phyloP scores from a whole-genome alignment of 1,140 invertebrate species.

The Aphaenogaster floridana region DNA sequence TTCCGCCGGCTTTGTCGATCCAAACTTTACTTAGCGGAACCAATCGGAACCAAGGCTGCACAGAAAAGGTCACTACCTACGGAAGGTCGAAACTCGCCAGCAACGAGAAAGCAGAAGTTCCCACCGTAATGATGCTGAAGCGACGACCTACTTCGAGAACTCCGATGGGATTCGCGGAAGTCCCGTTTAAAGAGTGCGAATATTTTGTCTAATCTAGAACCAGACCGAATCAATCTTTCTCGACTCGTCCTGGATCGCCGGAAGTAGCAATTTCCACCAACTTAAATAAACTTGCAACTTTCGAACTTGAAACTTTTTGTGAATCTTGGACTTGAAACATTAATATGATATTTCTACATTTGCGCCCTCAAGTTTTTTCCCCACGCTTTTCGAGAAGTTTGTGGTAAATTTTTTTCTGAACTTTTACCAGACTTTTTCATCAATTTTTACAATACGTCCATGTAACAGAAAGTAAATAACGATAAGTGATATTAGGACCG shows the following conservation, averaged over 20 bases:
- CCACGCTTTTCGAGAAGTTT: neutral
- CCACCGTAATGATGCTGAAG: slow-evolving; percentile 48
- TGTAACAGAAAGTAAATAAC: slow-evolving; percentile 7
- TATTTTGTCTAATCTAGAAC: slow-evolving; percentile 41
- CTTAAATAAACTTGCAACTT: slow-evolving; percentile 12
- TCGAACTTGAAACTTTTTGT: neutral
- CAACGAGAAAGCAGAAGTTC: slow-evolving; percentile 25
- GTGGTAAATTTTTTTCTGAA: neutral
- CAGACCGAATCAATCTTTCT: slow-evolving; percentile 22
- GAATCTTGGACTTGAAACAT: neutral
- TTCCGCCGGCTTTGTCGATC: slow-evolving; percentile 1
- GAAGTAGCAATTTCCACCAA: slow-evolving; percentile 8
- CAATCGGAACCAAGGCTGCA: slow-evolving; percentile 2
- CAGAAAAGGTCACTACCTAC: slow-evolving; percentile 37
- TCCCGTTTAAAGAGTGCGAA: slow-evolving; percentile 33
- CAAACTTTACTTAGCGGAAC: slow-evolving; percentile 31
- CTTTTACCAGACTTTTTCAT: neutral
- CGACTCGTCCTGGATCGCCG: neutral
- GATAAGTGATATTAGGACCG: neutral
- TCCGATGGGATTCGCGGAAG: slow-evolving; percentile 6
- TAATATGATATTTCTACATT: neutral
- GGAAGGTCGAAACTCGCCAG: slow-evolving; percentile 40
- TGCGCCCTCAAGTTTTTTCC: neutral
- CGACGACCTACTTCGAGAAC: slow-evolving; percentile 64
- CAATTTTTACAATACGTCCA: neutral